Conservation (phyloP, 1,140 invertebrate genomes). For the Drosophila seguyi region DNA sequence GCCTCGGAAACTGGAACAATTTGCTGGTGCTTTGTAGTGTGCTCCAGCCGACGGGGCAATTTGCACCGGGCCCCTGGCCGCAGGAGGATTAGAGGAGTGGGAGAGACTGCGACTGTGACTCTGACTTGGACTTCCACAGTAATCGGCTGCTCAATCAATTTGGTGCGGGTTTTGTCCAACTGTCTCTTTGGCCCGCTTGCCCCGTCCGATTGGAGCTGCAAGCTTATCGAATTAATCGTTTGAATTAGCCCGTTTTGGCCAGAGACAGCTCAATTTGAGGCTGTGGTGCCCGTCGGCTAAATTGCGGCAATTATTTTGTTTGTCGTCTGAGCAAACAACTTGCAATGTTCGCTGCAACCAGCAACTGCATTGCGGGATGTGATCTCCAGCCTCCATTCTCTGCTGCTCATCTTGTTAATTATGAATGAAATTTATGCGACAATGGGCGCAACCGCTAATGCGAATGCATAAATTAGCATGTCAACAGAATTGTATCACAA, state of each 20-base stretch:
- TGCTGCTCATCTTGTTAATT: constrained; percentile 73
- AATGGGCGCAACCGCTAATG: constrained; percentile 63
- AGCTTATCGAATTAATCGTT: constrained; percentile 83
- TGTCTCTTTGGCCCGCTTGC: constrained; percentile 38
- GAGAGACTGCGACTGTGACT: neutral
- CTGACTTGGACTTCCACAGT: constrained; percentile 50
- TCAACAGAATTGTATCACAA: constrained; percentile 31
- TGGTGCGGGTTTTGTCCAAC: constrained; percentile 68
- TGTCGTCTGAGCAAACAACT: constrained; percentile 63
- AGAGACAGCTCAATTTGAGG: constrained; percentile 69
- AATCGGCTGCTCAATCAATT: constrained; percentile 80
- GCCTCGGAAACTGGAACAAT: constrained; percentile 58
- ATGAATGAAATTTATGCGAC: constrained; percentile 80
- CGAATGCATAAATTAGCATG: constrained; percentile 47
- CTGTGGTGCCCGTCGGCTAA: constrained; percentile 32
- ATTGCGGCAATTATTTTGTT: constrained; percentile 80
- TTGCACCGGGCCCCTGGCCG: constrained; percentile 52
- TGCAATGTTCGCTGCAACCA: constrained; percentile 13
- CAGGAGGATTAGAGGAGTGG: constrained; percentile 8
- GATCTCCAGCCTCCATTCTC: constrained; percentile 14
- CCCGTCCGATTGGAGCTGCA: constrained; percentile 59
- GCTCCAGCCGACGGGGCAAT: constrained; percentile 56
- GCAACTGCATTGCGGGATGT: constrained; percentile 8
- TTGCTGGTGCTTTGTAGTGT: constrained; percentile 31
- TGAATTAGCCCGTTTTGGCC: constrained; percentile 65